Percentiles rank a stretch among this genome's conserved stretches.
Conservation (phyloP, 2,113 vertebrate species). For the Fukomys damarensis region DNA sequence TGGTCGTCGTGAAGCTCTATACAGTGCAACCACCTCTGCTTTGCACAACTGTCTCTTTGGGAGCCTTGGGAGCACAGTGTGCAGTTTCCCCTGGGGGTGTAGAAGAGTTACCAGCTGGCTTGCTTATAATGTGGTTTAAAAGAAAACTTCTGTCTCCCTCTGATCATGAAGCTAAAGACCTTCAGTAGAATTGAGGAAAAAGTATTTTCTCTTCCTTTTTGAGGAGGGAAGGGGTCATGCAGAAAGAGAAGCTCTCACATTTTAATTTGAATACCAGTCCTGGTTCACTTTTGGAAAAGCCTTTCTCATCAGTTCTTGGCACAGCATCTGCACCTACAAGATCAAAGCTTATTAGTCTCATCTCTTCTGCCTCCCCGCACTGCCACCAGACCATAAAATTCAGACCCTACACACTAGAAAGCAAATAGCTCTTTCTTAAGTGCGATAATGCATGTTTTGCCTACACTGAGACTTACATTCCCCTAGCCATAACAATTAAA, state of each 20-base stretch:
- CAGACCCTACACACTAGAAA: neutral
- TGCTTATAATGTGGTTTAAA: slow-evolving; percentile 35
- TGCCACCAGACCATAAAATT: slow-evolving; percentile 17
- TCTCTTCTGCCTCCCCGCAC: slow-evolving; percentile 8
- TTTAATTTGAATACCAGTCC: slow-evolving; percentile 22
- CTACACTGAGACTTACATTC: neutral
- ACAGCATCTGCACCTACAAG: slow-evolving; percentile 49
- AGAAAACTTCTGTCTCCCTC: slow-evolving; percentile 18
- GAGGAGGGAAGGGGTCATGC: neutral
- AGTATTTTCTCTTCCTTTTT: neutral
- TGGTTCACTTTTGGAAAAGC: slow-evolving; percentile 40
- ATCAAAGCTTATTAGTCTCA: slow-evolving; percentile 68
- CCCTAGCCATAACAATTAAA: neutral
- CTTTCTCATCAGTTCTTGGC: slow-evolving; percentile 38
- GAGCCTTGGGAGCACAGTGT: neutral
- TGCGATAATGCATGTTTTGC: neutral
- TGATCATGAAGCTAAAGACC: neutral
- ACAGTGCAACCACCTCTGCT: neutral
- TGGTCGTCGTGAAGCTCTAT: neutral
- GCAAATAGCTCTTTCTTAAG: neutral
- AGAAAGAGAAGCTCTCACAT: neutral
- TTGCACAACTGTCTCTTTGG: neutral
- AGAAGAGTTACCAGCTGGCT: neutral
- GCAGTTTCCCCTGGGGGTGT: neutral
- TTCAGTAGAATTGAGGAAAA: neutral